These are phyloP conservation scores for Allygus modestus DNA, from an alignment of 2,888 invertebrate genomes.

Conservation along the genomic window DNA sequence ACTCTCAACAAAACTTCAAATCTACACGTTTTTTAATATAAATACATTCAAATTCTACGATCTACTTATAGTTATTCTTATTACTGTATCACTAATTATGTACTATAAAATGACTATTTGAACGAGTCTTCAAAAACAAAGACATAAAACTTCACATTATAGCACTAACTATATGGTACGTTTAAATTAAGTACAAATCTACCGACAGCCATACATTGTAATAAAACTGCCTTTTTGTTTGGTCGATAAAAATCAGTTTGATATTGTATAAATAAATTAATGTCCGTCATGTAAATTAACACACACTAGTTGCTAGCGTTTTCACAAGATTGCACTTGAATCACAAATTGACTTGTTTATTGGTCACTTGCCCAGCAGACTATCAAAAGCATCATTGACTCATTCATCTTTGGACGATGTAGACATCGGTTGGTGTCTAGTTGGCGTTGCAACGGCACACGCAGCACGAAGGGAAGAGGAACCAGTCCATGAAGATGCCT, in stretches of 20 bases:
- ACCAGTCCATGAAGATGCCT: constrained; percentile 97
- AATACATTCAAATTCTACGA: background rate
- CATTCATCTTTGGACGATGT: constrained; percentile 8
- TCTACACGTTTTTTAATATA: background rate
- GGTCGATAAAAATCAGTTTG: constrained; percentile 19
- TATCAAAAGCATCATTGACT: constrained; percentile 24
- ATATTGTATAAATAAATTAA: constrained; percentile 15
- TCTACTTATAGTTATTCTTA: background rate
- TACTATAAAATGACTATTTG: constrained; percentile 52
- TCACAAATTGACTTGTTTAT: background rate
- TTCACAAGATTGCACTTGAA: background rate
- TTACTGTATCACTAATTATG: constrained; percentile 33
- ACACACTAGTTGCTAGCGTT: background rate
- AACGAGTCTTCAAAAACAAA: constrained; percentile 41
- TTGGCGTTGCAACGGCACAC: constrained; percentile 81
- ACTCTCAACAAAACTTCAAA: background rate
- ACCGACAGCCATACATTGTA: background rate
- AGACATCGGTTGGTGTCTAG: background rate
- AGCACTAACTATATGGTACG: constrained; percentile 56
- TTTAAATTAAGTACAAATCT: constrained; percentile 48
- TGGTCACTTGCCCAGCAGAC: background rate
- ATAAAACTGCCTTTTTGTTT: background rate
- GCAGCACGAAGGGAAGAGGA: constrained; percentile 95
- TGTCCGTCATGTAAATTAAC: background rate
- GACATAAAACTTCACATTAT: constrained; percentile 41